phyloP scores from a whole-genome alignment of 1,140 invertebrate genomes.

The Cydia splendana region DNA sequence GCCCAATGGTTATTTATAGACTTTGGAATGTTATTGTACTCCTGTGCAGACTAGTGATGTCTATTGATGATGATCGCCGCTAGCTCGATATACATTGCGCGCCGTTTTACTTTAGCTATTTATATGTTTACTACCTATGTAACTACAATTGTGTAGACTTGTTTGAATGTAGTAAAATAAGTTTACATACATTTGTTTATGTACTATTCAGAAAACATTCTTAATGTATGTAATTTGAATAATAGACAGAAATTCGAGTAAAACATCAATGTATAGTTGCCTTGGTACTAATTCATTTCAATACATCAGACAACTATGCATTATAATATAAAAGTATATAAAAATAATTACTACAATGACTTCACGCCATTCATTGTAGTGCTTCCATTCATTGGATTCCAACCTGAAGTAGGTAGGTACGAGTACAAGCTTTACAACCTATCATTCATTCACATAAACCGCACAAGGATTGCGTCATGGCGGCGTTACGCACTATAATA shows the following conservation, averaged over 20 bases:
- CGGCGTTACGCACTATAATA: background rate
- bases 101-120: background rate
- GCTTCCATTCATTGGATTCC: conserved; percentile 2
- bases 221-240: no score
- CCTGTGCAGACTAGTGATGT: conserved; percentile 45
- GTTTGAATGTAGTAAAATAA: no score
- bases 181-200: no score
- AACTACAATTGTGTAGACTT: no score
- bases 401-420: conserved; percentile 15
- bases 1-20: conserved; percentile 66
- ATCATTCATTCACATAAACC: conserved; percentile 19
- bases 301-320: no score
- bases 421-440: conserved; percentile 13
- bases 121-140: no score
- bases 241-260: no score
- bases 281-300: no score
- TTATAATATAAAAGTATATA: no score
- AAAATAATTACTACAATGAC: background rate
- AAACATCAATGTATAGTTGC: no score
- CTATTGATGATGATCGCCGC: background rate
- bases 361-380: conserved; percentile 10
- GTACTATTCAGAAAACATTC: no score
- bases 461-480: conserved; percentile 10
- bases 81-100: background rate
- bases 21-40: conserved; percentile 67